A percentile compares a stretch with the other conserved stretches of the same genome.
phyloP scores from a whole-genome alignment of 2,888 invertebrate genomes.

The Himalopsyche anomala region DNA sequence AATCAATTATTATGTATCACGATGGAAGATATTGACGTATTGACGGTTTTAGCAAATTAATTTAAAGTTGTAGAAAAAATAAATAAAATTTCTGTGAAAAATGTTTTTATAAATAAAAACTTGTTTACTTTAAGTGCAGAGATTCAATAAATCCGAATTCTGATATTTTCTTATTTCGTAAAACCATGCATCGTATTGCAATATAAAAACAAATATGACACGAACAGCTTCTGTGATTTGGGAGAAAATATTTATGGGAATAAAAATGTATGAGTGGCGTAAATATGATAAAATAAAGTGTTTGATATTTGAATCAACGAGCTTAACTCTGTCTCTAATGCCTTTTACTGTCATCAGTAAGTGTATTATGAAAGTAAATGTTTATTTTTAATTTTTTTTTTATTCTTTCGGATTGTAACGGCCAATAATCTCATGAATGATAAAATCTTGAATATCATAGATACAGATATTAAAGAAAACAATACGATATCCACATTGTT shows the following conservation, averaged over 20 bases:
- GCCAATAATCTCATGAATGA: no score
- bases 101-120: no score
- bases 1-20: no score
- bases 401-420: background rate
- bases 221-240: background rate
- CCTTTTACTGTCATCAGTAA: background rate
- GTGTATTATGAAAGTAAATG: background rate
- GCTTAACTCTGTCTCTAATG: background rate
- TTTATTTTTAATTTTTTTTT: background rate
- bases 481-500: no score
- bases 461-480: no score
- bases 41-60: no score
- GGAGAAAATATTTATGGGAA: background rate
- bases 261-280: background rate
- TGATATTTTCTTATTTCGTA: background rate
- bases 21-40: no score
- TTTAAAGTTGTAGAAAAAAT: no score
- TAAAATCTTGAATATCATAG: no score
- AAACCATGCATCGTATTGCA: background rate
- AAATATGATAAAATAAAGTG: slow-evolving; percentile 9
- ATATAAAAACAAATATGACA: slow-evolving; percentile 14
- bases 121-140: no score
- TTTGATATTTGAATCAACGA: background rate
- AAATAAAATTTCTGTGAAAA: no score
- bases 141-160: background rate